These are phyloP conservation scores for Platycheirus rosarum DNA, from an alignment of 2,888 invertebrate species.

Conservation along the genomic window DNA sequence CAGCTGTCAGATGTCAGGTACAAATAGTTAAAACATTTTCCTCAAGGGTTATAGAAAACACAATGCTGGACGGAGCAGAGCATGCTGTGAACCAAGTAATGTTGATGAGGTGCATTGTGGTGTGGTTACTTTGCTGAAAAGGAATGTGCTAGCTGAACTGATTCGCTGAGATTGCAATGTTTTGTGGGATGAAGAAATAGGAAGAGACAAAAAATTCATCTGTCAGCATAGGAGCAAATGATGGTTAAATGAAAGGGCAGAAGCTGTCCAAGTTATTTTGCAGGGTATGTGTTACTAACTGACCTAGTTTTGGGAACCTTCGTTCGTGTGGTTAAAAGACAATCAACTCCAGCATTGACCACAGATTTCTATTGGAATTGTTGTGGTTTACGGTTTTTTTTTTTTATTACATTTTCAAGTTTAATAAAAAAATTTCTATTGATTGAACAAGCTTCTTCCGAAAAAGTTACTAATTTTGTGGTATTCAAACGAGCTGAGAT, in stretches of 20 bases:
- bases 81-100: not conserved
- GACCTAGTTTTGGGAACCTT: not conserved
- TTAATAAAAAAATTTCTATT: too few species aligned
- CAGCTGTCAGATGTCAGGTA: slow-evolving; percentile 58
- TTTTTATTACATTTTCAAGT: too few species aligned
- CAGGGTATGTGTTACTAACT: too few species aligned
- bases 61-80: too few species aligned
- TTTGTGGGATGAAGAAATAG: slow-evolving; percentile 26
- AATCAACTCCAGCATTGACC: not conserved
- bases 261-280: slow-evolving; percentile 8
- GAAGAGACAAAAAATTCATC: not conserved
- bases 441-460: too few species aligned
- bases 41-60: too few species aligned
- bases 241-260: not conserved
- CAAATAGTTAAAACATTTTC: slow-evolving; percentile 50
- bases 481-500: too few species aligned
- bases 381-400: too few species aligned
- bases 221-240: not conserved
- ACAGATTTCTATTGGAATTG: too few species aligned
- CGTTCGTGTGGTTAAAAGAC: not conserved
- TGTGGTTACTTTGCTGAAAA: slow-evolving; percentile 28
- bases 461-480: too few species aligned
- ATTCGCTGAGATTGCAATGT: slow-evolving; percentile 31
- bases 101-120: slow-evolving; percentile 33
- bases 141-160: not conserved